These are phyloP conservation scores for Istiophorus platypterus DNA, from an alignment of 2,113 vertebrate species.

Conservation along the genomic window DNA sequence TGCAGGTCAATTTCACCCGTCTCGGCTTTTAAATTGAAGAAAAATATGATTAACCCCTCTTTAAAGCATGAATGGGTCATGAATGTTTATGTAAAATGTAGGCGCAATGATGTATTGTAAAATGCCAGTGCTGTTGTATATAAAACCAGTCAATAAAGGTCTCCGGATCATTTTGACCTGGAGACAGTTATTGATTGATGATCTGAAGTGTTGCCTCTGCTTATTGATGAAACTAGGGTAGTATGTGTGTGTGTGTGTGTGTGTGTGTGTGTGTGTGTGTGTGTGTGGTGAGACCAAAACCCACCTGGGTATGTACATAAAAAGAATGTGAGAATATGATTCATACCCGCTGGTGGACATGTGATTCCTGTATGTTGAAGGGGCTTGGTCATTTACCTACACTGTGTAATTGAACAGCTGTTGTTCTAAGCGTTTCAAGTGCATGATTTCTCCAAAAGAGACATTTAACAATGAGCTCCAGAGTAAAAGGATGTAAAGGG, in stretches of 20 bases:
- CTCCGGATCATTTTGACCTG: slow-evolving; percentile 36
- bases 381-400: background rate
- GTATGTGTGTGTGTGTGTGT: background rate
- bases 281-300: slow-evolving; percentile 7
- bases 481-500: no score
- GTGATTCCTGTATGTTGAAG: slow-evolving; percentile 1
- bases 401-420: background rate
- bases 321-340: slow-evolving; percentile 24
- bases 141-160: slow-evolving; percentile 51
- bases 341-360: background rate
- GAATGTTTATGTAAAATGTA: slow-evolving; percentile 19
- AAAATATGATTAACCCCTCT: slow-evolving; percentile 51
- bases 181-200: slow-evolving; percentile 59
- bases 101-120: slow-evolving; percentile 6
- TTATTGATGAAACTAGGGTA: slow-evolving; percentile 30
- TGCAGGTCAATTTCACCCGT: slow-evolving; percentile 51
- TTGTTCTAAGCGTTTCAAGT: background rate
- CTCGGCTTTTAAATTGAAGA: slow-evolving; percentile 33
- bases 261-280: background rate
- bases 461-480: slow-evolving; percentile 11
- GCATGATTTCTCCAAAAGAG: slow-evolving; percentile 4
- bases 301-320: slow-evolving; percentile 4
- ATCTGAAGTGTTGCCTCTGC: slow-evolving; percentile 52
- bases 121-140: slow-evolving; percentile 35
- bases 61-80: slow-evolving; percentile 22